Evolutionary conservation across 1,140 invertebrate species (phyloP).

Genomic region (Samia ricini): DNA sequence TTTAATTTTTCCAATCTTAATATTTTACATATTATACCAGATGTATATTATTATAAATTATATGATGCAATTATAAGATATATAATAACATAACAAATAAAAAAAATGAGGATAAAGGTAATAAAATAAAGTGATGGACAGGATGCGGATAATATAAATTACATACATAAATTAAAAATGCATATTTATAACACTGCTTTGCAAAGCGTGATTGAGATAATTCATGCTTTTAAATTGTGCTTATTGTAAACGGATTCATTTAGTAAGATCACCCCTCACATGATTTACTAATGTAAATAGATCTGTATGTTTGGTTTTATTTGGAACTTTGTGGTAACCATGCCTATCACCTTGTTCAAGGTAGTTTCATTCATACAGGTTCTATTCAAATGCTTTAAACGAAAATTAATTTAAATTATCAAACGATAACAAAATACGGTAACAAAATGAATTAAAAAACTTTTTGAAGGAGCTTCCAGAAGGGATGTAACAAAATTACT

Average conservation of each 20-base stretch:
- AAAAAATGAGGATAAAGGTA: neutral
- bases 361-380: constrained; percentile 43
- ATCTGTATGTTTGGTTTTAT: constrained; percentile 49
- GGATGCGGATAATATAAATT: neutral
- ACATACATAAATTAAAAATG: constrained; percentile 24
- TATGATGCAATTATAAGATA: neutral
- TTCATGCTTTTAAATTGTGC: constrained; percentile 64
- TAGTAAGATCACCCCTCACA: constrained; percentile 57
- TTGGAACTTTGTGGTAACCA: constrained; percentile 57
- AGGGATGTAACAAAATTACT: constrained; percentile 62
- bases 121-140: neutral
- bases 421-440: neutral
- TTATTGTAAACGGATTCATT: constrained; percentile 39
- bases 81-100: neutral
- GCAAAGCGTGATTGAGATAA: constrained; percentile 61
- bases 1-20: neutral
- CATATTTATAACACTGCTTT: constrained; percentile 69
- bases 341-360: constrained; percentile 54
- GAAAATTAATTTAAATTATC: constrained; percentile 12
- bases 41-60: neutral
- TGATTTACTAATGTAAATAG: constrained; percentile 66
- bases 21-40: neutral
- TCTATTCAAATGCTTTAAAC: constrained; percentile 50
- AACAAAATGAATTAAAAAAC: neutral
- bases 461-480: constrained; percentile 61